Percentiles rank a stretch among this genome's conserved stretches.
Evolutionary conservation across 2,888 invertebrate genomes (phyloP).

Genomic region (Erynnis tages): DNA sequence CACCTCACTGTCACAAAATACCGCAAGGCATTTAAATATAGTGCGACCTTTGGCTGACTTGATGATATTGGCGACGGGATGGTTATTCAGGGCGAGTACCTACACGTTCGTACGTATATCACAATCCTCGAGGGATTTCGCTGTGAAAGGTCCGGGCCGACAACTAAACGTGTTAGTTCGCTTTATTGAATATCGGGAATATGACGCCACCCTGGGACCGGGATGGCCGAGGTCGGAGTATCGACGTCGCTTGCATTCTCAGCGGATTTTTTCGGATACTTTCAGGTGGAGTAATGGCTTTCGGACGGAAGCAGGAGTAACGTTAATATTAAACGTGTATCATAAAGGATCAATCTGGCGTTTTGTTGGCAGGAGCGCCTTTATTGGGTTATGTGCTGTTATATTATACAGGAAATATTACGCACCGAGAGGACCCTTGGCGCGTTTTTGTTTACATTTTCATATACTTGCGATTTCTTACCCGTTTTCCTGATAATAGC

Average conservation of each 20-base stretch:
- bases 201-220: slow-evolving; percentile 60
- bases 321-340: slow-evolving; percentile 33
- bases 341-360: slow-evolving; percentile 25
- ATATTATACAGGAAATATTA: too few species aligned
- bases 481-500: too few species aligned
- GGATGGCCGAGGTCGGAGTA: slow-evolving; percentile 50
- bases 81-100: slow-evolving; percentile 37
- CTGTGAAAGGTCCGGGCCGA: slow-evolving; percentile 54
- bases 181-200: slow-evolving; percentile 73
- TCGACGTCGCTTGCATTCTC: slow-evolving; percentile 58
- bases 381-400: slow-evolving; percentile 24
- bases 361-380: slow-evolving; percentile 5
- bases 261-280: slow-evolving; percentile 53
- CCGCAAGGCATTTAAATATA: slow-evolving; percentile 46
- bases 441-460: background rate
- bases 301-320: slow-evolving; percentile 37
- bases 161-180: slow-evolving; percentile 69
- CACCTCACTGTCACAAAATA: slow-evolving; percentile 2
- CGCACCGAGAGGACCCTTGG: background rate
- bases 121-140: slow-evolving; percentile 61
- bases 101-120: slow-evolving; percentile 41
- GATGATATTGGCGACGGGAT: slow-evolving; percentile 43
- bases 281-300: slow-evolving; percentile 57
- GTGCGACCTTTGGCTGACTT: slow-evolving; percentile 41
- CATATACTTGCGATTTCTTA: background rate